Conservation (phyloP, 1,140 invertebrate genomes). For the Pseudomyrmex dendroicus region DNA sequence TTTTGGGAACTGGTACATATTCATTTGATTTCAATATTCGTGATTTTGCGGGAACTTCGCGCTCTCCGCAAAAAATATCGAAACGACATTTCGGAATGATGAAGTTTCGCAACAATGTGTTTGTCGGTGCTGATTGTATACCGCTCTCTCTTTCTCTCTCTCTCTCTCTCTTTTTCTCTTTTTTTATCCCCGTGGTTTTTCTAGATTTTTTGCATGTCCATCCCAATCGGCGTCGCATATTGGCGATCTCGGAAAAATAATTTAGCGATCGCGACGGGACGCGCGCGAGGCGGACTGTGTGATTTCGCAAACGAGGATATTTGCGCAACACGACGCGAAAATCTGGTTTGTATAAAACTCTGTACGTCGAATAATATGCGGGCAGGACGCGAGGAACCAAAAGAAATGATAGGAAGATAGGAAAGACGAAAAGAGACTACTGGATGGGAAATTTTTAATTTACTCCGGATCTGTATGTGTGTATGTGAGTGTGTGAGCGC, state of each 20-base stretch:
- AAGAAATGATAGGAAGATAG: constrained; percentile 4
- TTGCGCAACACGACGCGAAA: not conserved
- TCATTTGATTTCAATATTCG: constrained; percentile 48
- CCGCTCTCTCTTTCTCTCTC: not conserved
- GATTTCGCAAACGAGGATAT: constrained; percentile 25
- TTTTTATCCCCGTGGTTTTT: not conserved
- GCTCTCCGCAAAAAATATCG: constrained; percentile 16
- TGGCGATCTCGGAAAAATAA: constrained; percentile 7
- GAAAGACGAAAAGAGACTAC: not conserved
- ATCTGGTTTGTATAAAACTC: constrained; percentile 38
- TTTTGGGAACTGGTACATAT: constrained; percentile 3
- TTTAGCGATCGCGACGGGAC: constrained; percentile 17
- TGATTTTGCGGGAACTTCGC: constrained; percentile 27
- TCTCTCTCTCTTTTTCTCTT: not conserved
- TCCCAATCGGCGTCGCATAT: constrained; percentile 9
- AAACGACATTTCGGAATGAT: constrained; percentile 43
- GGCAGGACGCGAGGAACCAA: not conserved
- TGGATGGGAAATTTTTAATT: constrained; percentile 68
- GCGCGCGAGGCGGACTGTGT: not conserved
- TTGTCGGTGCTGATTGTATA: not conserved
- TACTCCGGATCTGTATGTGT: constrained; percentile 52
- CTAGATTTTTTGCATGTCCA: constrained; percentile 16
- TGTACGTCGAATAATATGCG: not conserved
- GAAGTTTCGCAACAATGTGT: constrained; percentile 38
- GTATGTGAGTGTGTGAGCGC: not conserved